Evolutionary conservation across 1,140 invertebrate species (phyloP), one percentile per base, ranked within the genome.

Genomic region (Palaemon carinicauda): DNA sequence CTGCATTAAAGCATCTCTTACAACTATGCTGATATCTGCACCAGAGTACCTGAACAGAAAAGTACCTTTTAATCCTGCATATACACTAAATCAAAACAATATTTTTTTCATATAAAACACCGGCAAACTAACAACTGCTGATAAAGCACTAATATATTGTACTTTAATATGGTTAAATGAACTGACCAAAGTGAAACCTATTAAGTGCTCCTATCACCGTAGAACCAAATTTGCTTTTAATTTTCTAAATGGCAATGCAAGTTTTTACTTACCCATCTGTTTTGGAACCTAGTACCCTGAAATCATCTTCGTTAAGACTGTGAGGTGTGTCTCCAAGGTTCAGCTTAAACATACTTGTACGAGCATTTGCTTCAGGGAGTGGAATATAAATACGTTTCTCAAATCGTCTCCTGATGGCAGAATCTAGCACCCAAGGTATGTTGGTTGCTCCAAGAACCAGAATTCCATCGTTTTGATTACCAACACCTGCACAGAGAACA

Each of bases 351-450:
- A 99, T 99, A 33, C 95, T 93, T 50, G 95, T 93, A 83, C 98
- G 93, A 5, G 98, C 98, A 91, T 95, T 95, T 90, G 96, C 96
- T 89, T 99, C 98, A 29, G 98, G 98, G 51, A 99, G 93, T 53
- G 98, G 96, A 91, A 99, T 99, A 92, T 99, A 99, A 91, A 99
- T 99, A 91, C 98, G 94, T 91, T 99, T 99, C 92, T 99, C 97
- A 93, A 99, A 99, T 92, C 98, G 94, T 93, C 98, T 95, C 88
- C 98, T 94, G 90, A 99, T 99, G 90, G 98, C 98, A 41, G 98
- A 95, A 93, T 99, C 98, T 51, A 99, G 92, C 4, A 97, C 96
- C 98, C 98, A 99, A 10, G 98, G 98, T 91, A 99, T 99, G 93
- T 99, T 99, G n/a, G 98, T 99, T 52, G 98, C 98, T 29, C 98